These are phyloP conservation scores for Eurystomus glaucurus DNA, from an alignment of 2,797 vertebrate genomes.

Conservation along the genomic window DNA sequence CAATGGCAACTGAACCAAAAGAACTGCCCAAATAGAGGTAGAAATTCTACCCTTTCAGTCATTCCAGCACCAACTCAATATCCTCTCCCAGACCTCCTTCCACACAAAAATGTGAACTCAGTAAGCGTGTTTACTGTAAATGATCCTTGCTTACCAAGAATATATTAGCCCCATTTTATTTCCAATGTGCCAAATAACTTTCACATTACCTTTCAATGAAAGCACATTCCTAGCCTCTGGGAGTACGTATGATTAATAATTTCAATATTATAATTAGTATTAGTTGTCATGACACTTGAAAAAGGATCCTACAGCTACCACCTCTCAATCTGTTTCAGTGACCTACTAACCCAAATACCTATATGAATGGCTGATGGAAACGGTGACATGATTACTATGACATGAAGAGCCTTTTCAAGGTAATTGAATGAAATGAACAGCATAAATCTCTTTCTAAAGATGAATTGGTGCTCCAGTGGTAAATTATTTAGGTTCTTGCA, in stretches of 20 bases:
- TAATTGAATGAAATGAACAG: slow-evolving; percentile 26
- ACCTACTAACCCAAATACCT: slow-evolving; percentile 69
- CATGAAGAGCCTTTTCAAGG: slow-evolving; percentile 38
- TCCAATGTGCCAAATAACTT: neutral
- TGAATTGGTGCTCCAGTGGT: neutral
- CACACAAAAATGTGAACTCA: neutral
- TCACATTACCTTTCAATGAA: neutral
- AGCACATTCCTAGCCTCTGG: neutral
- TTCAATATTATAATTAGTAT: neutral
- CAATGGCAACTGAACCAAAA: neutral
- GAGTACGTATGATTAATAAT: neutral
- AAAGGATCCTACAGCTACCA: slow-evolving; percentile 36
- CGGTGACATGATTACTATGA: slow-evolving; percentile 14
- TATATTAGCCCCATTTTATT: neutral
- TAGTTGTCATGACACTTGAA: slow-evolving; percentile 36
- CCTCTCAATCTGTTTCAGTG: slow-evolving; percentile 60
- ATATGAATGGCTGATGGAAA: slow-evolving; percentile 44
- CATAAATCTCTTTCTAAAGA: slow-evolving; percentile 27
- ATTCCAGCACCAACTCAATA: neutral
- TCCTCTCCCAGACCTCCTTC: neutral
- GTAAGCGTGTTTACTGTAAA: neutral
- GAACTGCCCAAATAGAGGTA: neutral
- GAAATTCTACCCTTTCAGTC: neutral
- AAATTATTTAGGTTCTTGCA: neutral
- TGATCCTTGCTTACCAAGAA: neutral